phyloP scores from a whole-genome alignment of 2,888 invertebrate species.

The Trichogramma dendrolimi region DNA sequence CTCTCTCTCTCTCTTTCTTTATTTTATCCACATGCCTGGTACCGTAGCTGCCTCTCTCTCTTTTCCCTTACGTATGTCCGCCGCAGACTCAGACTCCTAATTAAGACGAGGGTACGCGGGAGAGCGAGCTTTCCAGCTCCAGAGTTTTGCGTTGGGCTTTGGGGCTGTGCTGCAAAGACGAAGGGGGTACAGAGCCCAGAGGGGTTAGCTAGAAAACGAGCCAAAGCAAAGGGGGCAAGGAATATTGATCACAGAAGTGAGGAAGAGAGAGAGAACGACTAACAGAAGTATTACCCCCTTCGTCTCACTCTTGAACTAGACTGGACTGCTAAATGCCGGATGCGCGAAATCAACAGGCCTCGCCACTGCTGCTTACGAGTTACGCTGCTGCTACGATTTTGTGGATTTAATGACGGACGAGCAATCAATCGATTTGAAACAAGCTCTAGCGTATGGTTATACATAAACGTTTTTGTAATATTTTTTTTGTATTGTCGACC shows the following conservation, averaged over 20 bases:
- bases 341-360: slow-evolving; percentile 45
- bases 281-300: not conserved
- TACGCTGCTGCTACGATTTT: slow-evolving; percentile 16
- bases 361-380: not conserved
- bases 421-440: slow-evolving; percentile 14
- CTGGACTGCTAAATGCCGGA: slow-evolving; percentile 48
- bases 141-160: slow-evolving; percentile 44
- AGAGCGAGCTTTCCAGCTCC: slow-evolving; percentile 47
- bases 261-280: slow-evolving; percentile 2
- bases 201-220: slow-evolving; percentile 36
- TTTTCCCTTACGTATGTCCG: slow-evolving; percentile 66
- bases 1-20: slow-evolving; percentile 18
- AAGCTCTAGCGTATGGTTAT: not conserved
- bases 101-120: slow-evolving; percentile 67
- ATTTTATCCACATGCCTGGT: slow-evolving; percentile 25
- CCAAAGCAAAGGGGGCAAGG: slow-evolving; percentile 52
- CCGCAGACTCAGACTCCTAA: slow-evolving; percentile 81
- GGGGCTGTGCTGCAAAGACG: slow-evolving; percentile 27
- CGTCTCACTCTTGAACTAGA: slow-evolving; percentile 32
- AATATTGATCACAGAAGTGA: slow-evolving; percentile 50
- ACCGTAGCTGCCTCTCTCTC: slow-evolving; percentile 32
- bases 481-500: slow-evolving; percentile 23
- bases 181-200: slow-evolving; percentile 35
- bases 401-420: slow-evolving; percentile 38
- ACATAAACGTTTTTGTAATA: no score